Evolutionary conservation across 2,113 vertebrate genomes (phyloP).

Genomic region (Indicator maculatus): DNA sequence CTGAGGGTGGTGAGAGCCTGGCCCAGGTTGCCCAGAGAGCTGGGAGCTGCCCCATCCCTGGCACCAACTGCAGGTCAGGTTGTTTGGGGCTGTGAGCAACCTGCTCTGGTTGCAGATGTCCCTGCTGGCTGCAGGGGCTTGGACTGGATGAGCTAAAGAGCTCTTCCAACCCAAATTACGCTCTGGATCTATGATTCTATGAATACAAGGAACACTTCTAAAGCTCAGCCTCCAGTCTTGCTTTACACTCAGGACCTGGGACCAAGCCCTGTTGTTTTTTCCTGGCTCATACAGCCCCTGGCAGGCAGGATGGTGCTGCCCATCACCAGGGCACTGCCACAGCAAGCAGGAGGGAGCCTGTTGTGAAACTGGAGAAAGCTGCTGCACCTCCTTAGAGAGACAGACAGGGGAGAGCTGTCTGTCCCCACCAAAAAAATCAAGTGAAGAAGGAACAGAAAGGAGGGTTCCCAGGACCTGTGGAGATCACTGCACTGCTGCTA

Average conservation of each 20-base stretch:
- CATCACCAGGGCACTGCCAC: neutral
- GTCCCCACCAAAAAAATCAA: neutral
- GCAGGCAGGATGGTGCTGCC: neutral
- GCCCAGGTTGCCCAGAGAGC: too few species aligned
- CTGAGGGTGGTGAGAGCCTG: too few species aligned
- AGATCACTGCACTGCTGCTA: neutral
- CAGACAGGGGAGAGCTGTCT: neutral
- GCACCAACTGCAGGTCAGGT: too few species aligned
- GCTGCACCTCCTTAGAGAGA: neutral
- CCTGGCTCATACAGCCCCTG: accelerated
- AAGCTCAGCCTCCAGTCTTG: accelerated
- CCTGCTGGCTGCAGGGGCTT: too few species aligned
- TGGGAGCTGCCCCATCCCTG: too few species aligned
- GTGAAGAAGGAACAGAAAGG: accelerated
- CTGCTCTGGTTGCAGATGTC: too few species aligned
- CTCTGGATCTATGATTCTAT: too few species aligned
- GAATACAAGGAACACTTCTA: neutral
- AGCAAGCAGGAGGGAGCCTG: accelerated
- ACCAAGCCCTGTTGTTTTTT: accelerated
- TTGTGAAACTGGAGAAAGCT: accelerated
- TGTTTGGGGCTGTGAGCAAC: too few species aligned
- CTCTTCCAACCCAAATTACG: too few species aligned
- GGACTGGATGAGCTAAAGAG: too few species aligned
- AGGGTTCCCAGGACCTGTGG: neutral
- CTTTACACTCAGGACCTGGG: neutral